phyloP scores from a whole-genome alignment of 2,797 vertebrate species.

The Falco rusticolus region DNA sequence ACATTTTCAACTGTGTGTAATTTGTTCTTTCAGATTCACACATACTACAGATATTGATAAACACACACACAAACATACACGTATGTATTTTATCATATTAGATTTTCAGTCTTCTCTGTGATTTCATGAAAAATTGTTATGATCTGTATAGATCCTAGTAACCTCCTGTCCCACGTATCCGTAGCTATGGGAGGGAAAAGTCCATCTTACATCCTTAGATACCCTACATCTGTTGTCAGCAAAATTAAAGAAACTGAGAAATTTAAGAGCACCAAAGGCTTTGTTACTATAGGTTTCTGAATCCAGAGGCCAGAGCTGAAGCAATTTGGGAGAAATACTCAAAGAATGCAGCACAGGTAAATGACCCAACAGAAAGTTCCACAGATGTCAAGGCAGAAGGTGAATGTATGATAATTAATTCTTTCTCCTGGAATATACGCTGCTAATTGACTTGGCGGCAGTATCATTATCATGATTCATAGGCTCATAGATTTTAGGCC shows the following conservation, averaged over 20 bases:
- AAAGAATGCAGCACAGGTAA: neutral
- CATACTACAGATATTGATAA: neutral
- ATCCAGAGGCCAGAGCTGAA: neutral
- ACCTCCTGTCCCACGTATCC: neutral
- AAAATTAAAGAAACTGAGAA: neutral
- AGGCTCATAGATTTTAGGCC: neutral
- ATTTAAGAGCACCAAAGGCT: neutral
- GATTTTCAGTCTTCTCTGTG: neutral
- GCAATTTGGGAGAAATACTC: neutral
- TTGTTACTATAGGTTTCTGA: neutral
- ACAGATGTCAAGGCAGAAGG: slow-evolving; percentile 6
- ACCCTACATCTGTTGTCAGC: neutral
- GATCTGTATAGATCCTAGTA: neutral
- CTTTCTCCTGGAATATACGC: neutral
- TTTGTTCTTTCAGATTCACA: neutral
- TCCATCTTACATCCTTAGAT: neutral
- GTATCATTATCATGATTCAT: neutral
- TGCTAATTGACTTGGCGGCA: slow-evolving; percentile 6
- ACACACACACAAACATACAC: neutral
- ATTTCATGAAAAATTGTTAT: neutral
- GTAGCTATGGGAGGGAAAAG: neutral
- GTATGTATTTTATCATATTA: neutral
- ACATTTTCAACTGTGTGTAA: neutral
- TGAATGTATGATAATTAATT: slow-evolving; percentile 28
- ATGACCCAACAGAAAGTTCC: neutral